These are phyloP conservation scores for Heloderma charlesbogerti DNA, from an alignment of 2,113 vertebrate species.

Conservation along the genomic window DNA sequence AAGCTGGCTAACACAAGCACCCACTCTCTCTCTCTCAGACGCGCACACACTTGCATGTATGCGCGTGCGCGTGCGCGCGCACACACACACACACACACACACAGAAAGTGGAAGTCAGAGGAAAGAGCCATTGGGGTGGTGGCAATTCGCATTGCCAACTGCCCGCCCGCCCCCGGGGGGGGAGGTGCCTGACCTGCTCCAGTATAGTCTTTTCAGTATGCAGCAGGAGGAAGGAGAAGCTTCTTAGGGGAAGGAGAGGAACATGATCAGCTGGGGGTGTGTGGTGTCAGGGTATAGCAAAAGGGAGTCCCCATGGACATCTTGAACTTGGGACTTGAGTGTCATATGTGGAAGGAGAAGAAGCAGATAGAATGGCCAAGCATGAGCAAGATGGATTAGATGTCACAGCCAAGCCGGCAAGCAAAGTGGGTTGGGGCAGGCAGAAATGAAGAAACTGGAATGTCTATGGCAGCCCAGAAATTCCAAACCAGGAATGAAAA, in stretches of 20 bases:
- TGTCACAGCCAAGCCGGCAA: neutral
- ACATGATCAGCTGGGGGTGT: constrained; percentile 15
- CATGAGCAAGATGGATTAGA: neutral
- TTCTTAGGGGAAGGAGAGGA: neutral
- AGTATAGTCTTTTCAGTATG: neutral
- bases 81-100: neutral
- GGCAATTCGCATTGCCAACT: neutral
- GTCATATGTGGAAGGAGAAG: neutral
- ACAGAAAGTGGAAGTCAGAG: constrained; percentile 54
- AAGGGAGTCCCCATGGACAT: neutral
- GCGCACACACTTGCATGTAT: neutral
- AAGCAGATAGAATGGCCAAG: neutral
- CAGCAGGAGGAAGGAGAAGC: neutral
- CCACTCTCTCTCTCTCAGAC: neutral
- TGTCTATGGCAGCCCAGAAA: neutral
- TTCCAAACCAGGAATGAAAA: neutral
- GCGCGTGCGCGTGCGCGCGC: too few species aligned
- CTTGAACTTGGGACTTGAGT: neutral
- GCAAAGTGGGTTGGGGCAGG: neutral
- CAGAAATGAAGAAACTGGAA: neutral
- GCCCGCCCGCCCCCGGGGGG: too few species aligned
- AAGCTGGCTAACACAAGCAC: neutral
- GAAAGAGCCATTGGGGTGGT: neutral
- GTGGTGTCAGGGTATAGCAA: neutral
- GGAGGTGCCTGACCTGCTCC: neutral